phyloP scores from a whole-genome alignment of 2,113 vertebrate genomes.

The Xenopus tropicalis region DNA sequence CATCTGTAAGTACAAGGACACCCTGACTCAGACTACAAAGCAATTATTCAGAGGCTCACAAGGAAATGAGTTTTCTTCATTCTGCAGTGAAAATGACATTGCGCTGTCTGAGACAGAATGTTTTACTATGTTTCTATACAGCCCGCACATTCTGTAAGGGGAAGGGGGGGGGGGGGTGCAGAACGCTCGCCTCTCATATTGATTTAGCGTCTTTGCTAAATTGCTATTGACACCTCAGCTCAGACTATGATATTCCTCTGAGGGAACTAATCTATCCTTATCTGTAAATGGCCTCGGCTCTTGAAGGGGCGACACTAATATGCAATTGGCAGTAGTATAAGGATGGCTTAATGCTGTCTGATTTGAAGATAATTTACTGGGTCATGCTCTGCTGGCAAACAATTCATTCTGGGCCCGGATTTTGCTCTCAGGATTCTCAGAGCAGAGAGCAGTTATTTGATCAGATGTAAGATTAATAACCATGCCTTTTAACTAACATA shows the following conservation, averaged over 20 bases:
- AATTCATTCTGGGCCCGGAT: conserved; percentile 36
- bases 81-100: conserved; percentile 3
- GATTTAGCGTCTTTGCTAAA: conserved; percentile 21
- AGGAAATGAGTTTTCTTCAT: background rate
- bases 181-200: conserved; percentile 24
- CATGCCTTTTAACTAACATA: conserved; percentile 3
- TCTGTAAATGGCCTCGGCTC: conserved; percentile 44
- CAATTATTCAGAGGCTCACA: conserved; percentile 4
- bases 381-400: conserved; percentile 51
- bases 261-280: conserved; percentile 53
- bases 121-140: conserved; percentile 2
- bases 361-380: conserved; percentile 50
- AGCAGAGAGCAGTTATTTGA: conserved; percentile 1
- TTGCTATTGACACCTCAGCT: conserved; percentile 41
- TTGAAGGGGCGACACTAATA: conserved; percentile 23
- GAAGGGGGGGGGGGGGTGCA: background rate
- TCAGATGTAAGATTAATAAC: conserved; percentile 1
- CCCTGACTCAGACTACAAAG: background rate
- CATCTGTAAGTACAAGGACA: background rate
- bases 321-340: conserved; percentile 46
- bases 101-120: accelerated
- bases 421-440: conserved; percentile 32
- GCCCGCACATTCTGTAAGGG: background rate
- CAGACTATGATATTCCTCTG: conserved; percentile 32
- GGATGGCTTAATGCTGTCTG: conserved; percentile 44